phyloP scores from a whole-genome alignment of 2,888 invertebrate genomes.

The Unio pictorum region DNA sequence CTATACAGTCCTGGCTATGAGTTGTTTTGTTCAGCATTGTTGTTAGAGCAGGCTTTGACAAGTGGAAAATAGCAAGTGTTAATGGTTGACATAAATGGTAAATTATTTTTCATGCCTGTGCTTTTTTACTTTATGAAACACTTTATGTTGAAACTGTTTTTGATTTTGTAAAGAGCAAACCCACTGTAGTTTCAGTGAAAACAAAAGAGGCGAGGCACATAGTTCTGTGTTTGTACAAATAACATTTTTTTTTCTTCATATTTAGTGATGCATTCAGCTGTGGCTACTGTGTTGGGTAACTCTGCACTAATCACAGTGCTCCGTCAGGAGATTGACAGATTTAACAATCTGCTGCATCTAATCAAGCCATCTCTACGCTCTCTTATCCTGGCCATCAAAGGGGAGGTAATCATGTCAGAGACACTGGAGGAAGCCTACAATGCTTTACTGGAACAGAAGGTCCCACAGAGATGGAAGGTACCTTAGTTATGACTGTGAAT shows the following conservation, averaged over 20 bases:
- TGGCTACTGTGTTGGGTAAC: conserved; percentile 50
- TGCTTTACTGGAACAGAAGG: conserved; percentile 64
- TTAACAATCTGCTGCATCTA: conserved; percentile 62
- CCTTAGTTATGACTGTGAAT: background rate
- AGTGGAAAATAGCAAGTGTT: no score
- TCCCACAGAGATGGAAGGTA: conserved; percentile 69
- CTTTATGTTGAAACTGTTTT: no score
- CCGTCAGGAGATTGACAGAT: conserved; percentile 70
- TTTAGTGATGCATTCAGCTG: conserved; percentile 52
- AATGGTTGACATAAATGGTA: no score
- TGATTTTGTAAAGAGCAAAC: no score
- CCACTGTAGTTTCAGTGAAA: background rate
- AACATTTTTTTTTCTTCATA: conserved; percentile 2
- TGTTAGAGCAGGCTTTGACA: no score
- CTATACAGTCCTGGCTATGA: no score
- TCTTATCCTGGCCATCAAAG: conserved; percentile 64
- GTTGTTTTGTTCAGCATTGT: no score
- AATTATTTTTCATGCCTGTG: no score
- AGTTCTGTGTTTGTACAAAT: background rate
- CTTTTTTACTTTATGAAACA: no score
- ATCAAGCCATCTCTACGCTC: conserved; percentile 61
- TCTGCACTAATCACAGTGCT: conserved; percentile 70
- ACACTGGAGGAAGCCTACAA: conserved; percentile 67
- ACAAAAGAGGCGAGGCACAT: background rate
- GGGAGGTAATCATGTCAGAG: conserved; percentile 71